Evolutionary conservation across 2,888 invertebrate species (phyloP), one percentile per base, ranked within the genome.

Genomic region (Plebejus anna): DNA sequence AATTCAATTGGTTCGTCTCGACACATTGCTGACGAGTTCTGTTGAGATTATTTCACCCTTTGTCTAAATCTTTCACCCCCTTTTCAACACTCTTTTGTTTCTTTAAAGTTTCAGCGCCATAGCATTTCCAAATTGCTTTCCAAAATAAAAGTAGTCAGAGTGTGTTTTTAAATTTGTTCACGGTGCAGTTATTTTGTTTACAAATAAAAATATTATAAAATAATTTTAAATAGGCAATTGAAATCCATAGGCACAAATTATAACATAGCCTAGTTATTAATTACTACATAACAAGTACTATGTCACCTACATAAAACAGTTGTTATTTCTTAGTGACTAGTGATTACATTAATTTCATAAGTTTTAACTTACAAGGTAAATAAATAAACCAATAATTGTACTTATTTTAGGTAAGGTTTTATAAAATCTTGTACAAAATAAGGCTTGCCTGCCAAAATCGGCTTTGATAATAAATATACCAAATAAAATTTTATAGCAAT

Each of bases 1-100:
- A 93, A 93, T 93, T 92, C 94, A 94, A 93, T 93, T 93, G 93
- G 91, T 88, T 89, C 85, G 83, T 87, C 90, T 90, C 90, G 92
- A 90, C 90, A 92, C 91, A 91, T 90, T 89, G 89, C 89, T 89
- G 91, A 91, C 89, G 90, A 91, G 87, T 87, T 88, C 89, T 88
- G 82, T 83, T 86, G 87, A 88, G 86, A 82, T 79, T 81, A 81
- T 83, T 84, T 84, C 76, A 77, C 78, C 77, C 81, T 81, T 85
- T 85, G 83, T 84, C 83, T 84, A 83, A 83, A 79, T 83, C 82
- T 87, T 86, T 85, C 57, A 42, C 28, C 47, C 13, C 70, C 28
- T 38, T 72, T 76, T 70, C 38, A 61, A 61, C 61, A 61, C 36
- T 70, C 38, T 57, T 38, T 72, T 71, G 55, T 59, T 22, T 76